Evolutionary conservation across 30 jellyfish, hydroid and myxozoan genomes (phyloP).

Genomic region (Hydractinia symbiolongicarpus): DNA sequence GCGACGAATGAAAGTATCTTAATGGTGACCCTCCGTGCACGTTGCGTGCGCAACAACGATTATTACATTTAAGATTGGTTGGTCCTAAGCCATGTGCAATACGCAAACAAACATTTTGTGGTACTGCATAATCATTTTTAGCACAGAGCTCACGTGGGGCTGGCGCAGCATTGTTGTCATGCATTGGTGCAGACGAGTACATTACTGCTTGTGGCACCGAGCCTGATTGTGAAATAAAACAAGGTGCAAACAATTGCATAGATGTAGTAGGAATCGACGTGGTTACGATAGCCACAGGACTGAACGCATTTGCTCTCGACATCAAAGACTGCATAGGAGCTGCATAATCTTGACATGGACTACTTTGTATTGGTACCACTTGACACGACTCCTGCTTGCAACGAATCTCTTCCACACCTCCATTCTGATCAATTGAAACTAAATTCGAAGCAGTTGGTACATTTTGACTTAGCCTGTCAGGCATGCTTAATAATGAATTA

Average conservation of each 20-base stretch:
- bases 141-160: not conserved
- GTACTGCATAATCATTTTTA: not conserved
- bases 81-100: conserved; percentile 4
- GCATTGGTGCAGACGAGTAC: conserved; percentile 5
- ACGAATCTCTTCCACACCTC: not conserved
- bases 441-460: conserved; percentile 6
- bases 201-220: conserved; percentile 45
- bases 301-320: conserved; percentile 23
- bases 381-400: conserved; percentile 24
- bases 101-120: conserved; percentile 2
- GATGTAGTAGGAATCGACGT: conserved; percentile 57
- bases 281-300: conserved; percentile 79
- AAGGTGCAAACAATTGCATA: conserved; percentile 72
- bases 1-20: not conserved
- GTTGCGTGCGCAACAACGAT: not conserved
- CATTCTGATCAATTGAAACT: not conserved
- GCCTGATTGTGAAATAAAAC: conserved; percentile 56
- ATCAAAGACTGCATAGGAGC: conserved; percentile 4
- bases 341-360: conserved; percentile 13
- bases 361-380: not conserved
- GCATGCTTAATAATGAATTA: not conserved
- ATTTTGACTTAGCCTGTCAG: not conserved
- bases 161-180: not conserved
- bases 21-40: not conserved
- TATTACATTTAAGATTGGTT: not conserved